Evolutionary conservation across 2,113 vertebrate genomes (phyloP).

Genomic region (Butorides virescens): DNA sequence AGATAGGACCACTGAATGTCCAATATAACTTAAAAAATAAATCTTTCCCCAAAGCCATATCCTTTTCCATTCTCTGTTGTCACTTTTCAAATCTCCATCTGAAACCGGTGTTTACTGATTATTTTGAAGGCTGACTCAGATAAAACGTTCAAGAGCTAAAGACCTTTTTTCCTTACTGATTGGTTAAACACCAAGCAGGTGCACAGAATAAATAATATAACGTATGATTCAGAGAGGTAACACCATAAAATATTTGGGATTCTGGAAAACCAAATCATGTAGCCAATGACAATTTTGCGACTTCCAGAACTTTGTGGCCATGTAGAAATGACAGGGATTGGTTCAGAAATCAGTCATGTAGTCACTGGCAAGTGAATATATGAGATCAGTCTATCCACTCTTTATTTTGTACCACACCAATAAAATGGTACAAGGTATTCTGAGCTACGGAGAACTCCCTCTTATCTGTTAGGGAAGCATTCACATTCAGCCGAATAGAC

Average conservation of each 20-base stretch:
- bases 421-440: background rate
- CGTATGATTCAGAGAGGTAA: background rate
- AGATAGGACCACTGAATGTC: background rate
- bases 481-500: background rate
- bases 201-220: background rate
- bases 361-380: background rate
- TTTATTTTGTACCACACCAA: background rate
- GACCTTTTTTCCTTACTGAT: background rate
- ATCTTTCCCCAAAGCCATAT: background rate
- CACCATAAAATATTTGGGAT: background rate
- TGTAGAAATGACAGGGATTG: background rate
- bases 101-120: background rate
- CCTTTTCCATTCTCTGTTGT: background rate
- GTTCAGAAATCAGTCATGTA: background rate
- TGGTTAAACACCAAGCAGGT: background rate
- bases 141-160: background rate
- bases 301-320: background rate
- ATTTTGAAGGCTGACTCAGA: background rate
- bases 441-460: background rate
- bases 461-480: background rate
- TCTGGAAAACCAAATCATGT: background rate
- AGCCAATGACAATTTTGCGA: background rate
- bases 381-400: background rate
- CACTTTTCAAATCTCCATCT: background rate
- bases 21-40: background rate